Evolutionary conservation across 2,113 vertebrate species (phyloP).

Genomic region (Microtus oregoni): DNA sequence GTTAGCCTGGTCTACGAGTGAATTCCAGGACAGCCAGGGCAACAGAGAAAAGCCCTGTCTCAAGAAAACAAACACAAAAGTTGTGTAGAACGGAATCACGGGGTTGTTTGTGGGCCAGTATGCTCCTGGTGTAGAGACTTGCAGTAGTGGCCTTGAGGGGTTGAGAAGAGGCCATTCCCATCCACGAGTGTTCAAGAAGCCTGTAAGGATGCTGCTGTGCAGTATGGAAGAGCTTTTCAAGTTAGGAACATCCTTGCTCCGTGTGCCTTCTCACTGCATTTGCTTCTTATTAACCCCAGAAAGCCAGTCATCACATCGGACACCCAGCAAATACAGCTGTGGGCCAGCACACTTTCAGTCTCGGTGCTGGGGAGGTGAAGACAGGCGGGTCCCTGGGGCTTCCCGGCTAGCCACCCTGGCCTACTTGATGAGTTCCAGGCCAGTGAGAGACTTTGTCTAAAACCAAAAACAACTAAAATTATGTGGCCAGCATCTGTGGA

Average conservation of each 20-base stretch:
- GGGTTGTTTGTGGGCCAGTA: background rate
- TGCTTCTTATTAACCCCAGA: background rate
- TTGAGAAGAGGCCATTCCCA: background rate
- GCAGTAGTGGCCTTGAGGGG: background rate
- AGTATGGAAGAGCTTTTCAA: background rate
- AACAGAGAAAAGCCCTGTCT: background rate
- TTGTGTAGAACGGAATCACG: background rate
- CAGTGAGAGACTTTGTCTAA: background rate
- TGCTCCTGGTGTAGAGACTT: background rate
- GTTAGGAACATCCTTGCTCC: background rate
- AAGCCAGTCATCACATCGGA: background rate
- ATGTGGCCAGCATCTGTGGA: background rate
- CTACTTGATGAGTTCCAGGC: background rate
- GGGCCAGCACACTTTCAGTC: background rate
- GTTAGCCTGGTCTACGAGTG: background rate
- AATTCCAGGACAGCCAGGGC: background rate
- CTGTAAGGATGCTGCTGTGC: background rate
- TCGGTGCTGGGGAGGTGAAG: background rate
- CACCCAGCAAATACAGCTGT: no score
- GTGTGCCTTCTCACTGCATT: background rate
- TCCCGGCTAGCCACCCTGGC: background rate
- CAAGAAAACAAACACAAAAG: background rate
- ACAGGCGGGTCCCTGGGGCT: background rate
- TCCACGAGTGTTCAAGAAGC: accelerated
- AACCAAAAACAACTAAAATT: background rate